phyloP scores from a whole-genome alignment of 2,113 vertebrate species.

The Ctenomys sociabilis region DNA sequence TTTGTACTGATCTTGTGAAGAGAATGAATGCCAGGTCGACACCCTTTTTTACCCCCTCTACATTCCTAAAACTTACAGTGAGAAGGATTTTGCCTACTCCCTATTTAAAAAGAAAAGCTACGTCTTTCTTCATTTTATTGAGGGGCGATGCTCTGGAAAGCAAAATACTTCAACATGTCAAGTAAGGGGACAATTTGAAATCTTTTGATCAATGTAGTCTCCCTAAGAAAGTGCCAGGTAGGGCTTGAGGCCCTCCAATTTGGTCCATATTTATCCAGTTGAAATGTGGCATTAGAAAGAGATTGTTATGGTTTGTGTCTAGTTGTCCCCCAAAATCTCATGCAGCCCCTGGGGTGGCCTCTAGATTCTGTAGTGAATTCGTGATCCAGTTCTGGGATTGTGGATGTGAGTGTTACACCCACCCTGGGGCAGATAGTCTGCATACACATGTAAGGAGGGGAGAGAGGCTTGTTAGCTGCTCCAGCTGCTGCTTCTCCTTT shows the following conservation, averaged over 20 bases:
- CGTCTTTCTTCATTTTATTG: not conserved
- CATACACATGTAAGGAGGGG: too few relatives aligned
- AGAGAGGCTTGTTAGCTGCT: too few relatives aligned
- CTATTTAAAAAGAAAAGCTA: slow-evolving; percentile 7
- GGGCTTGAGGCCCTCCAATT: not conserved
- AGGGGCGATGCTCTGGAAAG: not conserved
- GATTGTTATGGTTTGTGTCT: too few relatives aligned
- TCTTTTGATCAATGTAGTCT: not conserved
- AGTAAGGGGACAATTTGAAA: not conserved
- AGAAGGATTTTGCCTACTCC: not conserved
- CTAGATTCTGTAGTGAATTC: too few relatives aligned
- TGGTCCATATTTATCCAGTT: not conserved
- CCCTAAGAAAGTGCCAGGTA: not conserved
- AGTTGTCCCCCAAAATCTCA: too few relatives aligned
- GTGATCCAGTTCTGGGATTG: too few relatives aligned
- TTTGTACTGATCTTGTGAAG: not conserved
- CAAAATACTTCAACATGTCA: not conserved
- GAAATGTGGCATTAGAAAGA: not conserved
- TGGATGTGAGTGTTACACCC: too few relatives aligned
- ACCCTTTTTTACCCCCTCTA: not conserved
- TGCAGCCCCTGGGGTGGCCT: too few relatives aligned
- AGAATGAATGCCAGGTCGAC: not conserved
- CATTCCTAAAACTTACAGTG: not conserved
- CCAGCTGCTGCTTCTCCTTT: too few relatives aligned
- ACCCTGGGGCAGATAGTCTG: too few relatives aligned